A percentile compares a stretch with the other conserved stretches of the same genome.
These are phyloP conservation scores for Tribolium freemani DNA, from an alignment of 2,888 invertebrate species.

Conservation along the genomic window DNA sequence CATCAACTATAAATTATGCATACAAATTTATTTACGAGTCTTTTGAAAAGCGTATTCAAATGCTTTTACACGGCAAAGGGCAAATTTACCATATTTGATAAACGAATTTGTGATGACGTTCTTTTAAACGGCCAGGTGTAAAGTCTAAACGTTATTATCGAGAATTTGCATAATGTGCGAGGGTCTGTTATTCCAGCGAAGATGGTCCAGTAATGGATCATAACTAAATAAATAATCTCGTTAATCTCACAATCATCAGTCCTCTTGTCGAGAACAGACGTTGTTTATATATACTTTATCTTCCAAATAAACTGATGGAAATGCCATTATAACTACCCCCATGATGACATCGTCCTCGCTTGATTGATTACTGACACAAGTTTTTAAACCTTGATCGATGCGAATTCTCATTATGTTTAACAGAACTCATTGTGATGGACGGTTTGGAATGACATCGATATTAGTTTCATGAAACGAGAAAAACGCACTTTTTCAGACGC, in stretches of 20 bases:
- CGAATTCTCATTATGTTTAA: slow-evolving; percentile 20
- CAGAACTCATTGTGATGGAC: slow-evolving; percentile 10
- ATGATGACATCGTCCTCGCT: slow-evolving; percentile 2
- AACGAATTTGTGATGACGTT: slow-evolving; percentile 2
- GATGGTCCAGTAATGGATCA: slow-evolving; percentile 9
- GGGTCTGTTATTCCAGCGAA: background rate
- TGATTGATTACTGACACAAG: slow-evolving; percentile 29
- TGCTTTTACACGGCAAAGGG: slow-evolving; percentile 9
- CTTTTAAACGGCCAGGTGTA: slow-evolving; percentile 16
- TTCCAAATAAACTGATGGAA: slow-evolving; percentile 28
- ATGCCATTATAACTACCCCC: slow-evolving; percentile 14
- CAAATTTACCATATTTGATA: slow-evolving; percentile 31
- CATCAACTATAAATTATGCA: slow-evolving; percentile 29
- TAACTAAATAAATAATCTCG: slow-evolving; percentile 16
- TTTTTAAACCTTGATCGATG: slow-evolving; percentile 32
- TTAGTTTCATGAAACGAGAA: background rate
- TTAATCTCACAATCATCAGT: slow-evolving; percentile 11
- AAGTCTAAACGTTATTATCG: background rate
- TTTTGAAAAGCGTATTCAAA: slow-evolving; percentile 15
- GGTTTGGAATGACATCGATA: background rate
- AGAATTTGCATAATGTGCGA: slow-evolving; percentile 18
- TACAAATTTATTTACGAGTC: slow-evolving; percentile 27
- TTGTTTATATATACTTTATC: slow-evolving; percentile 19
- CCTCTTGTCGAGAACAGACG: slow-evolving; percentile 20
- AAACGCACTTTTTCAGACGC: background rate